phyloP scores from a whole-genome alignment of 2,113 vertebrate species.

The Channa maculata region DNA sequence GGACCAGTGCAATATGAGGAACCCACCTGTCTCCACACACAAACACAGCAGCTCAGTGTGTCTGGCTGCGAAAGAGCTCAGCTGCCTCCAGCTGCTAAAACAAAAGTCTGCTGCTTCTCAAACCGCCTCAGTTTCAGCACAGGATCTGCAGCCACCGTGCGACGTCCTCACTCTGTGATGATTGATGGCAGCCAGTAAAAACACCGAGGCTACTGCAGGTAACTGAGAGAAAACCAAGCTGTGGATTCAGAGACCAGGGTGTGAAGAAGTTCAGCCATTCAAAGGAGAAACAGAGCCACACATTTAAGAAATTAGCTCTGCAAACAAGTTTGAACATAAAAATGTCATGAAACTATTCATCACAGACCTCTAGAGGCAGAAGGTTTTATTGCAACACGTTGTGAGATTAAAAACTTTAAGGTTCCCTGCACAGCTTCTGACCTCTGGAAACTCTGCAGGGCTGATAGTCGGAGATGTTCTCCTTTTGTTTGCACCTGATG shows the following conservation, averaged over 20 bases:
- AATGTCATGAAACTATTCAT: neutral
- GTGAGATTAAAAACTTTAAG: neutral
- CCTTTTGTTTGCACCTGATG: no score
- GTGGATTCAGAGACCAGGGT: neutral
- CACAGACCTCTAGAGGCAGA: neutral
- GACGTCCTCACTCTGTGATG: neutral
- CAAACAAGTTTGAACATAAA: neutral
- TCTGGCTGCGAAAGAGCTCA: conserved; percentile 24
- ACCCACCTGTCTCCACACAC: conserved; percentile 21
- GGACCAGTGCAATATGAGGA: conserved; percentile 9
- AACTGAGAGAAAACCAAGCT: neutral
- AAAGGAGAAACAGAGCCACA: neutral
- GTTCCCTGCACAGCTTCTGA: no score
- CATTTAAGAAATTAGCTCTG: neutral
- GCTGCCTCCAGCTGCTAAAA: conserved; percentile 6
- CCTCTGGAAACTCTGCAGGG: no score
- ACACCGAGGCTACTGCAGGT: neutral
- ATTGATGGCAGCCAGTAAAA: neutral
- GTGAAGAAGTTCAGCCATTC: neutral
- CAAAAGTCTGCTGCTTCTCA: neutral
- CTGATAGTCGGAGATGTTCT: no score
- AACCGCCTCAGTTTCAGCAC: neutral
- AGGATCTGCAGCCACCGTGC: neutral
- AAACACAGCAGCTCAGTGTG: conserved; percentile 15
- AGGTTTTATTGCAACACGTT: neutral